Evolutionary conservation across 2,888 invertebrate species (phyloP).

Genomic region (Sipha maydis): DNA sequence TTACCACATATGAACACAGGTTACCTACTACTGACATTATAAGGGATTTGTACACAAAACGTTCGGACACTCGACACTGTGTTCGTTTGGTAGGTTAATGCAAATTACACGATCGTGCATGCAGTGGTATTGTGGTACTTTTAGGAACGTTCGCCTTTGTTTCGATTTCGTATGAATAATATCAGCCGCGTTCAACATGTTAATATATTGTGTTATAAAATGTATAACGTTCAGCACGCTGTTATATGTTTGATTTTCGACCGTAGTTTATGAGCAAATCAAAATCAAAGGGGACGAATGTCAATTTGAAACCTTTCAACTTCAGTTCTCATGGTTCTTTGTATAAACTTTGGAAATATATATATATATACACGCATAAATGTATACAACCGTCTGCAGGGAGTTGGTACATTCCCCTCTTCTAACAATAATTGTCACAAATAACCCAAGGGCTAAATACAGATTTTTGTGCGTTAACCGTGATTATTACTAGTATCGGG

Average conservation of each 20-base stretch:
- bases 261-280: background rate
- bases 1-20: too few relatives aligned
- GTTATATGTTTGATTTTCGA: background rate
- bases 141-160: too few relatives aligned
- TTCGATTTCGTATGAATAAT: too few relatives aligned
- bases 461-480: constrained; percentile 24
- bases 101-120: too few relatives aligned
- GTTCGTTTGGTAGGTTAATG: too few relatives aligned
- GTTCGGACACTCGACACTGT: too few relatives aligned
- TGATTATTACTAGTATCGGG: constrained; percentile 28
- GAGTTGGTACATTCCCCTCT: background rate
- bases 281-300: background rate
- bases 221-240: too few relatives aligned
- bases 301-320: background rate
- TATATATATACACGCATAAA: background rate
- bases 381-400: background rate
- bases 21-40: too few relatives aligned
- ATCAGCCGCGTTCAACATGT: too few relatives aligned
- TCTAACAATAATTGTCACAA: constrained; percentile 51
- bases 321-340: constrained; percentile 4
- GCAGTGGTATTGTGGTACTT: too few relatives aligned
- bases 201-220: too few relatives aligned
- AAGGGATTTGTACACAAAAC: too few relatives aligned
- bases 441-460: constrained; percentile 33
- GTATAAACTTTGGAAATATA: background rate